These are phyloP conservation scores for Hypanus sabinus DNA, from an alignment of 2,113 vertebrate genomes.

Conservation along the genomic window DNA sequence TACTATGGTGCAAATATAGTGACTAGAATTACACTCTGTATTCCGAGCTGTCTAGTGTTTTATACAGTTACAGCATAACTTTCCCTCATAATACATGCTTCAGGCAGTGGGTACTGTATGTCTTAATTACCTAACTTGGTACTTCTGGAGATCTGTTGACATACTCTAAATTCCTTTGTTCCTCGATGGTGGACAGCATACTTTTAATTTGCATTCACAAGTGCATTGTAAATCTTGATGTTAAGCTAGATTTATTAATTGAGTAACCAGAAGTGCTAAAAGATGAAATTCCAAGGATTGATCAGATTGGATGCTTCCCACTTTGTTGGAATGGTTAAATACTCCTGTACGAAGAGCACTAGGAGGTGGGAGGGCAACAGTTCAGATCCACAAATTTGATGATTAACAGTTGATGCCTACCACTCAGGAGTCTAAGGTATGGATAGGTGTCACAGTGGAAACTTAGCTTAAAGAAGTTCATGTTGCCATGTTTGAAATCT, in stretches of 20 bases:
- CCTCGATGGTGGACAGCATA: no score
- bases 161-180: no score
- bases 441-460: background rate
- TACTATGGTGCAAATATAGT: no score
- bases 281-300: background rate
- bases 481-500: background rate
- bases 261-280: background rate
- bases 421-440: background rate
- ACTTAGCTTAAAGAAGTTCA: background rate
- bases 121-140: no score
- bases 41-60: no score
- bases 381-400: background rate
- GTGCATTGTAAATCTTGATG: background rate
- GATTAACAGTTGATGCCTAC: background rate
- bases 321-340: no score
- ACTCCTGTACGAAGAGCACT: background rate
- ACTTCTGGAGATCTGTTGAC: no score
- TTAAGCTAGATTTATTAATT: background rate
- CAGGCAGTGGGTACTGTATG: no score
- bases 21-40: no score
- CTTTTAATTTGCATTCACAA: no score
- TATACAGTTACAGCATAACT: no score
- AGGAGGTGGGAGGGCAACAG: background rate
- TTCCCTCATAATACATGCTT: no score
- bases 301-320: background rate